Evolutionary conservation across 2,113 vertebrate species (phyloP), one percentile per base, ranked within the genome.

Genomic region (Gallinago undulata): DNA sequence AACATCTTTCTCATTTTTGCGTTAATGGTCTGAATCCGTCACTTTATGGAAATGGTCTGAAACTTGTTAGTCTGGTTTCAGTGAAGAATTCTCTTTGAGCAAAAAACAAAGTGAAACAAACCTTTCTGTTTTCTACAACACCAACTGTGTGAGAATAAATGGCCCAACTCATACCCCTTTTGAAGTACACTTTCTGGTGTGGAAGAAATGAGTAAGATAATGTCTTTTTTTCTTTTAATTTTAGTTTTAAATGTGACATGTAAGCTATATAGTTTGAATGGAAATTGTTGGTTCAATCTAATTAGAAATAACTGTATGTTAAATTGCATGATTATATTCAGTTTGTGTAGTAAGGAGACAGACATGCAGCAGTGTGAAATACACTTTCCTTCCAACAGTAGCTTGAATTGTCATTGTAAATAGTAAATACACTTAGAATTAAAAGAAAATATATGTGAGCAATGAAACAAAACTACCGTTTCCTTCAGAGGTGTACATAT

Each of bases 181-280:
- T 51, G 67, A 93, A 37, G n/a, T 89, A 43, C 47, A 69, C 16
- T 87, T 95, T 88, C 70, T 94, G 70, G 4, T 83, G 59, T 96
- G 84, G 79, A 91, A 94, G 75, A 94, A 95, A 95, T 93, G 3
- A 93, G 62, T 93, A 89, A 95, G 84, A 85, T 30, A 6, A 6
- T 0, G 4, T 77, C 11, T 50, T 73, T 70, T 67, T 89, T 73
- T 9, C n/a, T 81, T 84, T 45, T 33, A 30, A 91, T 60, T 69
- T 55, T 80, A 43, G 13, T 80, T 94, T 57, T 73, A 83, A 91
- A 73, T 57, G 31, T 77, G 84, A 8, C 53, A 63, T 73, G n/a
- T 83, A 85, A 87, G 8, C 28, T 87, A 1, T 83, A 4, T 83
- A 66, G 53, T 53, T 62, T 79, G 39, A 91, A 73, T 55, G 62